Evolutionary conservation across 2,888 invertebrate species (phyloP), one percentile per base, ranked within the genome.

Genomic region (Tenthredo distinguenda): DNA sequence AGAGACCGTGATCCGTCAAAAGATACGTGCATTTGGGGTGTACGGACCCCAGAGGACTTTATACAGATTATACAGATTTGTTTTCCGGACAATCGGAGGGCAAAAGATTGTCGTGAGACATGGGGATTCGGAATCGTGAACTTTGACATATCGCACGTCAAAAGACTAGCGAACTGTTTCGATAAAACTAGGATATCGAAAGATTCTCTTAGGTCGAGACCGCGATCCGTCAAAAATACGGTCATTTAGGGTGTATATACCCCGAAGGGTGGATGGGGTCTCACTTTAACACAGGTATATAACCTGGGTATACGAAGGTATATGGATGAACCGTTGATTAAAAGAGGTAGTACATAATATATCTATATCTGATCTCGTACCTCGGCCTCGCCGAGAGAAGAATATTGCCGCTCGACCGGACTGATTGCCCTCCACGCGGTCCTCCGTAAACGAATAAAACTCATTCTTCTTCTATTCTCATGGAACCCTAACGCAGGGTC

Each of bases 381-480:
- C 34, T 50, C 79, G 12, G 58, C 21, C 21, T 2, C 31, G 4
- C 9, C 2, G 37, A 62, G 62, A 62, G 79, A 62, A 81, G 58
- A 81, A 81, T 81, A 81, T 81, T 37, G 62, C 79, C 37, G 79
- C 58, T 81, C 62, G 58, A 62, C 79, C 62, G 79, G 79, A 81
- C 79, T 62, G 79, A 81, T 81, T 81, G 79, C 79, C 34, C 58
- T 21, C 79, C 62, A 31, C 62, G 37, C 58, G 62, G 58, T 81
- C 79, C 79, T 81, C 40, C 79, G 79, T 81, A 40, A 58, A 81
- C 58, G 79, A 62, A 81, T 81, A 81, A 81, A 62, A 81, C 79
- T 62, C 58, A 34, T 58, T 79, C 58, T 55, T 81, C 21, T 21
- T 15, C n/a, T 40, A 37, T 37, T 81, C 50, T 55, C 58, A 43